Evolutionary conservation across 2,113 vertebrate genomes (phyloP).

Genomic region (Cyprinodon tularosa): DNA sequence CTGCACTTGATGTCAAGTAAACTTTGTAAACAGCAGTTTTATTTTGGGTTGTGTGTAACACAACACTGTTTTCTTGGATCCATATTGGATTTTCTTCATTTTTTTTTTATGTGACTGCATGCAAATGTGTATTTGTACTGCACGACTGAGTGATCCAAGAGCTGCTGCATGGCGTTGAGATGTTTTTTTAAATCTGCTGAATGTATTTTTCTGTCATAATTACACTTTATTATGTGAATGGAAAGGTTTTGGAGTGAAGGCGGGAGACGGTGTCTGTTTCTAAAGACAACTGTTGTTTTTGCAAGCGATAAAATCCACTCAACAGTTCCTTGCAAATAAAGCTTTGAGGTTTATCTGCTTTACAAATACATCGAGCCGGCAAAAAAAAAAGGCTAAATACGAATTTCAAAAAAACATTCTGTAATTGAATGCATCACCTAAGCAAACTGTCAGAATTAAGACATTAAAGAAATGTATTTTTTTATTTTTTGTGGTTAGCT

Average conservation of each 20-base stretch:
- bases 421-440: too few species aligned
- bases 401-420: too few species aligned
- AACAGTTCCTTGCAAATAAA: slow-evolving; percentile 14
- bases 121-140: slow-evolving; percentile 40
- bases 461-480: too few species aligned
- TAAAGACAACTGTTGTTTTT: slow-evolving; percentile 54
- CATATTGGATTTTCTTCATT: slow-evolving; percentile 69
- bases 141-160: slow-evolving; percentile 51
- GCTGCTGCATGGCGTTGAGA: slow-evolving; percentile 51
- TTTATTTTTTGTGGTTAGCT: too few species aligned
- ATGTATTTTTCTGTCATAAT: slow-evolving; percentile 57
- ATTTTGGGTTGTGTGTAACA: slow-evolving; percentile 46
- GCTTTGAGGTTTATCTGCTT: background rate
- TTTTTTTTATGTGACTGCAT: slow-evolving; percentile 16
- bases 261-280: slow-evolving; percentile 26
- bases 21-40: slow-evolving; percentile 19
- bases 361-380: too few species aligned
- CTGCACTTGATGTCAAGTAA: slow-evolving; percentile 14
- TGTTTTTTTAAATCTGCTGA: slow-evolving; percentile 54
- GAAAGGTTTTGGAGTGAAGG: slow-evolving; percentile 54
- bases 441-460: too few species aligned
- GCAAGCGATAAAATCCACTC: slow-evolving; percentile 16
- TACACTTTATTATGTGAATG: slow-evolving; percentile 48
- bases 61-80: slow-evolving; percentile 60
- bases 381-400: too few species aligned